phyloP scores from a whole-genome alignment of 2,113 vertebrate genomes.

The Oryzias celebensis region DNA sequence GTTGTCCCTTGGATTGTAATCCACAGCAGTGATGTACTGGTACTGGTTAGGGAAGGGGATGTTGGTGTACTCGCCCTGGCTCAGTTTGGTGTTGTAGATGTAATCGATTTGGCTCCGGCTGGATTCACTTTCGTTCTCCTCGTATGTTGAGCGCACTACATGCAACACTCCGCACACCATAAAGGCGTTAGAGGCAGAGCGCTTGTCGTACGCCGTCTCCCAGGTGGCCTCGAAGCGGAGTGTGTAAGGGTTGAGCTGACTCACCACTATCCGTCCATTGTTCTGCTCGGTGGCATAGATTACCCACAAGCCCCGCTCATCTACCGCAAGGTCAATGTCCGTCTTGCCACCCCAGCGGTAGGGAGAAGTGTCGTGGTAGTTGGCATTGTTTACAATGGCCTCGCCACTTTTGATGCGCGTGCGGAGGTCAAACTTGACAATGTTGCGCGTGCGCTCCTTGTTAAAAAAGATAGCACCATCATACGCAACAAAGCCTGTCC shows the following conservation, averaged over 20 bases:
- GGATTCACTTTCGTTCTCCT: constrained; percentile 93
- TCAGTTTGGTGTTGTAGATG: constrained; percentile 91
- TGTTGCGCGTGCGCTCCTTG: constrained; percentile 96
- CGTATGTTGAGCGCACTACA: constrained; percentile 94
- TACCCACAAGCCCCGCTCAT: constrained; percentile 96
- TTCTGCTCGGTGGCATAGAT: constrained; percentile 98
- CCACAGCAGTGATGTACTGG: constrained; percentile 97
- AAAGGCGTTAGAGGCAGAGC: constrained; percentile 96
- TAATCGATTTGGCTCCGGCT: constrained; percentile 93
- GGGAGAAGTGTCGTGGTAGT: constrained; percentile 97
- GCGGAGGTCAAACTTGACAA: constrained; percentile 97
- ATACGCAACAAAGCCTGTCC: constrained; percentile 96
- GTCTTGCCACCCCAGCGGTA: constrained; percentile 99
- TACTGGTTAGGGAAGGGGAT: constrained; percentile 96
- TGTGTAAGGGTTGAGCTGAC: constrained; percentile 97
- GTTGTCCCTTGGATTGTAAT: constrained; percentile 98
- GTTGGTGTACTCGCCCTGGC: constrained; percentile 87
- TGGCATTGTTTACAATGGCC: constrained; percentile 97
- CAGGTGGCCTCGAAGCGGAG: constrained; percentile 95
- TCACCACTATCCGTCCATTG: constrained; percentile 95
- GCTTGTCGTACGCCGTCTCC: constrained; percentile 94
- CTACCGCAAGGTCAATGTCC: constrained; percentile 95
- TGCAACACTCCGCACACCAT: constrained; percentile 97
- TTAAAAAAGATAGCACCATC: constrained; percentile 98
- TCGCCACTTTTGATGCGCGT: constrained; percentile 98